Conservation (phyloP, 2,888 invertebrate species). For the Melanotus villosus region DNA sequence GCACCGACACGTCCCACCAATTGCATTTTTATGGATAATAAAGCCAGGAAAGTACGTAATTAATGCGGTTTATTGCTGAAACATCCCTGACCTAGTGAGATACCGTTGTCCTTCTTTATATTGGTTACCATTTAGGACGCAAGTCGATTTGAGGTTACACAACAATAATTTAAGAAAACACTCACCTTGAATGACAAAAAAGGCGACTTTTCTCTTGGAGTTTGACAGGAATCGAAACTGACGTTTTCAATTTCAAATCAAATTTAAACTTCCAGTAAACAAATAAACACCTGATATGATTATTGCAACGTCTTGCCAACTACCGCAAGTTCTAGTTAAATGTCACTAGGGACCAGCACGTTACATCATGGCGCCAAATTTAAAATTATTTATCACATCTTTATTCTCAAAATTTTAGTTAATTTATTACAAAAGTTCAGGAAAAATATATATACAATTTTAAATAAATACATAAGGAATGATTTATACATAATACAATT, state of each 20-base stretch:
- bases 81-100: constrained; percentile 37
- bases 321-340: not conserved
- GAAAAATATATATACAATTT: constrained; percentile 34
- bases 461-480: constrained; percentile 45
- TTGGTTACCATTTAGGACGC: not conserved
- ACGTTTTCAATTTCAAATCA: not conserved
- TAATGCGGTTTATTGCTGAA: constrained; percentile 17
- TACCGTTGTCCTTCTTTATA: constrained; percentile 5
- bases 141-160: constrained; percentile 10
- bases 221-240: not conserved
- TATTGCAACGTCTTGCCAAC: constrained; percentile 12
- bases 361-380: not conserved
- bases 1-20: constrained; percentile 1
- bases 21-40: constrained; percentile 13
- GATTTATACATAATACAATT: constrained; percentile 47
- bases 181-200: not conserved
- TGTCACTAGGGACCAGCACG: not conserved
- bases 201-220: not conserved
- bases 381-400: constrained; percentile 25
- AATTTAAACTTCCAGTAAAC: constrained; percentile 18
- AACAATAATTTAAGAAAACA: not conserved
- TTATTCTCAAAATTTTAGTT: constrained; percentile 32
- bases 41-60: constrained; percentile 8
- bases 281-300: constrained; percentile 17
- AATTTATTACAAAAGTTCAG: constrained; percentile 37